A percentile compares a stretch with the other conserved stretches of the same genome.
These are phyloP conservation scores for Gavia stellata DNA, from an alignment of 2,113 vertebrate species.

Conservation along the genomic window DNA sequence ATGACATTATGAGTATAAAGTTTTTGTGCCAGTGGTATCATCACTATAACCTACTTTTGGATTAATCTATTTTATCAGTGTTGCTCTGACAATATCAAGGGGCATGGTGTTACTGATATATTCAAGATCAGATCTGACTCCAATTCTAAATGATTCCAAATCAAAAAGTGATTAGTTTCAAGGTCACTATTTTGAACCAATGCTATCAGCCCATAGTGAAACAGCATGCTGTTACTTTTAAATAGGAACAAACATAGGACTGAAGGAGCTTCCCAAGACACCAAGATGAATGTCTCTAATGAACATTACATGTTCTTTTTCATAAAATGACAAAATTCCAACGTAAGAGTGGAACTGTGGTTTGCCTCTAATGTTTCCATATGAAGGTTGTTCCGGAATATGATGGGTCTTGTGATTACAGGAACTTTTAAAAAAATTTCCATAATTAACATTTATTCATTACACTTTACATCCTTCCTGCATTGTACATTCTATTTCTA, in stretches of 20 bases:
- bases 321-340: neutral
- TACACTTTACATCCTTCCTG: neutral
- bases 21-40: neutral
- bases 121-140: neutral
- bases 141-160: neutral
- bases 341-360: neutral
- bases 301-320: neutral
- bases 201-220: neutral
- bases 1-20: too few relatives aligned
- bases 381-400: neutral
- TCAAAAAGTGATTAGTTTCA: neutral
- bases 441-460: neutral
- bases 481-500: neutral
- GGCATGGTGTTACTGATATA: neutral
- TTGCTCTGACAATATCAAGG: neutral
- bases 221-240: neutral
- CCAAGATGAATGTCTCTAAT: neutral
- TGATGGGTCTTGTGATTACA: neutral
- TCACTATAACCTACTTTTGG: neutral
- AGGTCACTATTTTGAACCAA: neutral
- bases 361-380: neutral
- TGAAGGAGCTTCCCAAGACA: neutral
- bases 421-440: neutral
- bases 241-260: neutral
- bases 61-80: neutral